Evolutionary conservation across 2,888 invertebrate species (phyloP).

Genomic region (Xanthostigma xanthostigma): DNA sequence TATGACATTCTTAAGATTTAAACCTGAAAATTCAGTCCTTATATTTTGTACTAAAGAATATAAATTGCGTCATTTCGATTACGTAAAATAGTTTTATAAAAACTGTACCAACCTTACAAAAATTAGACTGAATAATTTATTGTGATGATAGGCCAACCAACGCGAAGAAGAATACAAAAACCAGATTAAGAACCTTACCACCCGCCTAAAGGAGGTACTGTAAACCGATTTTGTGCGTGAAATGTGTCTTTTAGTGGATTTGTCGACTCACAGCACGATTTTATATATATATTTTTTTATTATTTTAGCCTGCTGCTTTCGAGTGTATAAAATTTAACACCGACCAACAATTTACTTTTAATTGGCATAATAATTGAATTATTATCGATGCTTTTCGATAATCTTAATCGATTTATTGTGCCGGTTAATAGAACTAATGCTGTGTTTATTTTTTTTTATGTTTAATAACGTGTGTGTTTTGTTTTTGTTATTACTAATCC

Average conservation of each 20-base stretch:
- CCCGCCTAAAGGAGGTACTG: slow-evolving; percentile 97
- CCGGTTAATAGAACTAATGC: neutral
- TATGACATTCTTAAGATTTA: no score
- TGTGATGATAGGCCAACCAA: slow-evolving; percentile 77
- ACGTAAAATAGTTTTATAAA: no score
- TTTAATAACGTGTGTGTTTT: slow-evolving; percentile 1
- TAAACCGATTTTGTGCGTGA: slow-evolving; percentile 6
- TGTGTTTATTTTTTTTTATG: slow-evolving; percentile 4
- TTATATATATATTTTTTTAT: neutral
- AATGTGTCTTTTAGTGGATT: slow-evolving; percentile 2
- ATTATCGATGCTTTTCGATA: no score
- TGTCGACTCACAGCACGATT: neutral
- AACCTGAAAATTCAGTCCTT: no score
- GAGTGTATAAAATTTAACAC: neutral
- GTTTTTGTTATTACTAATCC: slow-evolving; percentile 6
- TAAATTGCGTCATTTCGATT: no score
- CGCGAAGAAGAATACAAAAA: slow-evolving; percentile 99
- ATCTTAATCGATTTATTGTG: no score
- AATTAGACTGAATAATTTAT: neutral
- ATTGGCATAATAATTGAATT: no score
- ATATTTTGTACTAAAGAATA: no score
- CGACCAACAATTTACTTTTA: no score
- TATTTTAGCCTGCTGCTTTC: neutral
- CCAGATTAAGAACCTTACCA: slow-evolving; percentile 97
- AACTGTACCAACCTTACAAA: no score